Evolutionary conservation across 2,888 invertebrate species (phyloP), one percentile per base, ranked within the genome.

Genomic region (Thymelicus sylvestris): DNA sequence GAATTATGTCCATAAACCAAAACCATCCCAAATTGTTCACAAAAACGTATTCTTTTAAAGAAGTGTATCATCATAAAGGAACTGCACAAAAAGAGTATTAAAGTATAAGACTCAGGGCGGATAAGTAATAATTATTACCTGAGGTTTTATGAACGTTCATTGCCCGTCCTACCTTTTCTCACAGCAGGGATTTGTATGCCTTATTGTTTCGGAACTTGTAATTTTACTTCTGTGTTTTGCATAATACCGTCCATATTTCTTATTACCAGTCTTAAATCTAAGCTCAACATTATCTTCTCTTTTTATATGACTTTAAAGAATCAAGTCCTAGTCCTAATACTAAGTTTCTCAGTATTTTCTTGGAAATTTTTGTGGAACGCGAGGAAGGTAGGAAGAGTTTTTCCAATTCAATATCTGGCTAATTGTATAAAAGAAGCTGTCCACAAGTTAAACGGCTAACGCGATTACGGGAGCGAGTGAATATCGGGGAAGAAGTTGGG

Each of bases 391-490:
- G 47, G 73, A 74, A 63, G 74, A 77, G 81, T 83, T 82, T 84
- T 83, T 81, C 79, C 80, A 80, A 84, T 84, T 83, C 85, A 88
- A 84, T 86, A 86, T 87, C 85, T 81, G 80, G 83, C 81, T 89
- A 89, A 91, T 91, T 88, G 86, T 86, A 85, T 87, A 85, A 89
- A 85, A 83, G 84, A 83, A 85, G 84, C 86, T 88, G 88, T 90
- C 87, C 86, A 84, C 86, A 85, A 88, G 88, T 86, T 89, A 86
- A 88, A 88, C 84, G 82, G 83, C 82, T 88, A 90, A 90, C 85
- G 83, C 84, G 85, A 87, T 91, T 91, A 88, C 86, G 77, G 78
- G 80, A 79, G 79, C 80, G 82, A 90, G 87, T 89, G 90, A 90
- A 90, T 89, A 89, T 86, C 81, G 81, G 79, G 81, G 77, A 81